Conservation (phyloP, 2,888 invertebrate genomes). For the Pedicia rivosa region DNA sequence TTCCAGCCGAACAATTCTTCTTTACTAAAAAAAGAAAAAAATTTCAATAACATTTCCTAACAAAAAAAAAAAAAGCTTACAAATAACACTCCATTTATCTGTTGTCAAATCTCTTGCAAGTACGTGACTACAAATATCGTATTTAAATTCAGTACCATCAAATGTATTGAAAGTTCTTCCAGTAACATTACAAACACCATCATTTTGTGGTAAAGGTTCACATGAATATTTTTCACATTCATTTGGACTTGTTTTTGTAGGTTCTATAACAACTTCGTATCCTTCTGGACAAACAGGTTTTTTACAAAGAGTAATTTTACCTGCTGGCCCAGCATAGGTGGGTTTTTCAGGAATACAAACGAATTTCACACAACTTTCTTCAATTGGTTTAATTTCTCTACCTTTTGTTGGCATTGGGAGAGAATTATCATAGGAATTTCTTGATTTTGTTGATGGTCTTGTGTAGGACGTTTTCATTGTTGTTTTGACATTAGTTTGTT, state of each 20-base stretch:
- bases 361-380: slow-evolving; percentile 25
- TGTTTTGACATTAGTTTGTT: neutral
- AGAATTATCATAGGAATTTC: slow-evolving; percentile 20
- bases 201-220: slow-evolving; percentile 43
- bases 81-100: slow-evolving; percentile 51
- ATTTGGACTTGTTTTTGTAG: slow-evolving; percentile 22
- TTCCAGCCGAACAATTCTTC: slow-evolving; percentile 42
- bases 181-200: slow-evolving; percentile 43
- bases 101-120: slow-evolving; percentile 50
- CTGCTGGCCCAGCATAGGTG: slow-evolving; percentile 8
- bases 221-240: slow-evolving; percentile 44
- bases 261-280: slow-evolving; percentile 38
- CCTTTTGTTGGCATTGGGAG: slow-evolving; percentile 13
- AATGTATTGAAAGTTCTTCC: slow-evolving; percentile 66
- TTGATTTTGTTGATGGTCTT: slow-evolving; percentile 20
- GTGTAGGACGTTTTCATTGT: slow-evolving; percentile 15
- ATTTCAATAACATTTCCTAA: neutral
- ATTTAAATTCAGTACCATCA: slow-evolving; percentile 61
- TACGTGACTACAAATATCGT: slow-evolving; percentile 67
- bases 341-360: slow-evolving; percentile 24
- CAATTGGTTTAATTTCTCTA: slow-evolving; percentile 1
- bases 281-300: slow-evolving; percentile 40
- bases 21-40: slow-evolving; percentile 33
- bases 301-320: slow-evolving; percentile 24
- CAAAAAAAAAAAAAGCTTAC: slow-evolving; percentile 30